phyloP scores from a whole-genome alignment of 2,888 invertebrate species.

The Acrobasis repandana region DNA sequence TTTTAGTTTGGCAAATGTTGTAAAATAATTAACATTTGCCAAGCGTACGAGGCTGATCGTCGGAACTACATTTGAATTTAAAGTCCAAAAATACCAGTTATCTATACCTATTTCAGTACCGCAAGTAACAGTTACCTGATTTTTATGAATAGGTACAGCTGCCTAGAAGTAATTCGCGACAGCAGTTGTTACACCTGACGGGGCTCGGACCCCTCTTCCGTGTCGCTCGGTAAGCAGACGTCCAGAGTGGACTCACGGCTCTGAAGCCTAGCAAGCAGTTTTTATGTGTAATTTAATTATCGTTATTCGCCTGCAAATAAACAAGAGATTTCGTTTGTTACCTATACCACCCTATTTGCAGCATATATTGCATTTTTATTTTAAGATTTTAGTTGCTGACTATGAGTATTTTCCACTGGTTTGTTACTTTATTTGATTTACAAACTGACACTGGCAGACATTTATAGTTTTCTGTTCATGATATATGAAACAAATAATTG shows the following conservation, averaged over 20 bases:
- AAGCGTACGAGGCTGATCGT: not conserved
- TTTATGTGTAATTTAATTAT: no score
- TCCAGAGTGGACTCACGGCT: constrained; percentile 13
- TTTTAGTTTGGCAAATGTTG: not conserved
- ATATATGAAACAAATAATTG: no score
- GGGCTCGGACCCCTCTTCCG: constrained; percentile 42
- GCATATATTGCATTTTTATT: no score
- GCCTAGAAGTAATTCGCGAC: constrained; percentile 21
- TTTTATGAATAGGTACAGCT: constrained; percentile 6
- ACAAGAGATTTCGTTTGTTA: no score
- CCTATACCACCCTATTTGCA: no score
- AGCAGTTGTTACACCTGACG: constrained; percentile 36
- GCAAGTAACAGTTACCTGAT: constrained; percentile 16
- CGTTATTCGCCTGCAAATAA: no score
- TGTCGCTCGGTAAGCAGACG: constrained; percentile 41
- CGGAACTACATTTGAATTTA: not conserved
- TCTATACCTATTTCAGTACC: constrained; percentile 15
- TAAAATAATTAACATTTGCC: no score
- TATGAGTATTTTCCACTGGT: no score
- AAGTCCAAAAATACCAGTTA: not conserved
- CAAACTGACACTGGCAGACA: no score
- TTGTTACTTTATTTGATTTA: no score
- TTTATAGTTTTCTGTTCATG: no score
- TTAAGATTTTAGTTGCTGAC: no score
- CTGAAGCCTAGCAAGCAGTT: not conserved